Conservation (phyloP, 2,888 invertebrate species). For the Chymomyza caudatula region DNA sequence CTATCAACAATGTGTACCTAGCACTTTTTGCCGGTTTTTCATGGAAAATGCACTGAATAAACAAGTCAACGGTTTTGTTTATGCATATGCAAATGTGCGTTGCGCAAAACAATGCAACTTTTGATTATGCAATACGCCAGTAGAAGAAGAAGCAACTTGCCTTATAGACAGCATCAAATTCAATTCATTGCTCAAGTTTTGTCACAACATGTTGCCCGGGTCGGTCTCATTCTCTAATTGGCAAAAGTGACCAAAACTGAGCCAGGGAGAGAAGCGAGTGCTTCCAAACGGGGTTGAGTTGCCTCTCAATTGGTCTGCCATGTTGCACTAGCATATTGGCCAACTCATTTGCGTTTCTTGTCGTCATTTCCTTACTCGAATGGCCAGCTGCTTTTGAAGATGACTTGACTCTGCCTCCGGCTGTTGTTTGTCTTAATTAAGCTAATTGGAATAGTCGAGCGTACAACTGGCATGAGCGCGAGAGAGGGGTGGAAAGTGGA, state of each 20-base stretch:
- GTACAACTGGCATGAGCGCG: neutral
- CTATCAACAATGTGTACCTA: conserved; percentile 25
- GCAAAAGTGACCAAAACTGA: neutral
- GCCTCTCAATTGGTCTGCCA: conserved; percentile 8
- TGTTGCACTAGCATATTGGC: neutral
- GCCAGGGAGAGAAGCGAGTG: neutral
- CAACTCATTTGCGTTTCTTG: conserved; percentile 9
- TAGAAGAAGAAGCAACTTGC: too few species aligned
- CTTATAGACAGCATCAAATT: neutral
- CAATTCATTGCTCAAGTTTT: neutral
- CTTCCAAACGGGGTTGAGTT: neutral
- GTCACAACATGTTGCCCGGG: too few species aligned
- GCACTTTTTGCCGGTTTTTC: conserved; percentile 1
- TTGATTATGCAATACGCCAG: conserved; percentile 21
- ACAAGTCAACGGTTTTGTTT: conserved; percentile 10
- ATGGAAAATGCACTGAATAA: conserved; percentile 18
- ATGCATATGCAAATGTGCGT: conserved; percentile 5
- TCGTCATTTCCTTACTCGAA: neutral
- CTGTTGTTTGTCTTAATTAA: conserved; percentile 17
- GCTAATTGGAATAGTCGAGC: conserved; percentile 12
- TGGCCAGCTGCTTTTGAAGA: neutral
- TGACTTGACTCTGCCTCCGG: neutral
- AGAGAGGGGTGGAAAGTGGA: too few species aligned
- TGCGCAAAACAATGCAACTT: neutral
- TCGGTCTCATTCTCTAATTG: neutral